Evolutionary conservation across 2,113 vertebrate species (phyloP).

Genomic region (Anarrhichthys ocellatus): DNA sequence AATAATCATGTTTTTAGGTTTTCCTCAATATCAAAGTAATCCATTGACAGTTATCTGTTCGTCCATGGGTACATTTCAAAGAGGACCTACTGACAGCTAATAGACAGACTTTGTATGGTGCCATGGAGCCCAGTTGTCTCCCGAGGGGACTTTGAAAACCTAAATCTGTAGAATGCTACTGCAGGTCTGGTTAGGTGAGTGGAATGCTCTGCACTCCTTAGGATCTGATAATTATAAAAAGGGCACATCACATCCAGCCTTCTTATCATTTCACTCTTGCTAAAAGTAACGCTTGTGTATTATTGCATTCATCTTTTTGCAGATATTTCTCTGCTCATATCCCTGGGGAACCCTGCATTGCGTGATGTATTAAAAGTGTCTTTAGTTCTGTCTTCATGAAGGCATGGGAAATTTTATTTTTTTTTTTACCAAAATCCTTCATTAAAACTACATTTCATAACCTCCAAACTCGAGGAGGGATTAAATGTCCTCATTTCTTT

Average conservation of each 20-base stretch:
- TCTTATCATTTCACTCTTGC: background rate
- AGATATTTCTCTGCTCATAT: conserved; percentile 1
- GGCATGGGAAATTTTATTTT: conserved; percentile 53
- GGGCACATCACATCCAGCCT: background rate
- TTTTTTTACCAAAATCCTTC: conserved; percentile 43
- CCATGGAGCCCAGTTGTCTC: background rate
- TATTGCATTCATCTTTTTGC: conserved; percentile 6
- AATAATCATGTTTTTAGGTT: conserved; percentile 3
- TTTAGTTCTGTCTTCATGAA: conserved; percentile 46
- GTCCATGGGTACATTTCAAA: background rate
- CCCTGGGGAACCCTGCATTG: background rate
- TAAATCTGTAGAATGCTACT: background rate
- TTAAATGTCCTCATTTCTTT: conserved; percentile 66
- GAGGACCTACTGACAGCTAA: background rate
- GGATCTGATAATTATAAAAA: background rate
- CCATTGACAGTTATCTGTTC: background rate
- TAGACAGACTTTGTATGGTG: background rate
- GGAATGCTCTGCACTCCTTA: background rate
- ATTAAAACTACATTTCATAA: conserved; percentile 57
- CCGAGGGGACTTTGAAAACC: background rate
- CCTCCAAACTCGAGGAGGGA: conserved; percentile 58
- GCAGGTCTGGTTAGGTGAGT: conserved; percentile 21
- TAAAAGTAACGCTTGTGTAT: conserved; percentile 1
- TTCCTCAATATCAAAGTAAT: background rate
- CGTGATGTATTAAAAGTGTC: conserved; percentile 45